These are phyloP conservation scores for Perdita meconis DNA, from an alignment of 2,888 invertebrate genomes.

Conservation along the genomic window DNA sequence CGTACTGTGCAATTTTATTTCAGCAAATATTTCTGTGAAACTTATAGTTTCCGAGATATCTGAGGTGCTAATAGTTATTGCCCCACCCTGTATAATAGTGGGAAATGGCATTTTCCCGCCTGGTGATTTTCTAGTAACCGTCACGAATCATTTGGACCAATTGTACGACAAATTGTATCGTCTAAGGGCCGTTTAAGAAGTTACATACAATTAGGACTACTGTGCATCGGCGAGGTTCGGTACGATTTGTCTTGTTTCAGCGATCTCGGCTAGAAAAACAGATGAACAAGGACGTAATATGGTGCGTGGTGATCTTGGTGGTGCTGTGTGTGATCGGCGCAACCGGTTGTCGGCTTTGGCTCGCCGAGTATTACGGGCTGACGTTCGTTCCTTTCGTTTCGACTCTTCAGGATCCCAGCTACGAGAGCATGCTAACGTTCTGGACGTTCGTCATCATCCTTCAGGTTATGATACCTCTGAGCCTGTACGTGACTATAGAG, in stretches of 20 bases:
- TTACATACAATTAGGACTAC: too few relatives aligned
- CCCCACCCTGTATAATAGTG: too few relatives aligned
- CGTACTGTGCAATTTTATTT: too few relatives aligned
- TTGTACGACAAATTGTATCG: too few relatives aligned
- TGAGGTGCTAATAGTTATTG: too few relatives aligned
- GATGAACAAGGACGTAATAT: conserved; percentile 98
- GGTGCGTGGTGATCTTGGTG: conserved; percentile 96
- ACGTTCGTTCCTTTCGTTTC: conserved; percentile 89
- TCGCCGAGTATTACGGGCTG: conserved; percentile 85
- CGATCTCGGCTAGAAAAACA: conserved; percentile 95
- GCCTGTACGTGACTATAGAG: conserved; percentile 98
- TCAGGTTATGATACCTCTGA: conserved; percentile 98
- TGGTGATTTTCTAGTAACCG: too few relatives aligned
- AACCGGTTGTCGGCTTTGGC: conserved; percentile 95
- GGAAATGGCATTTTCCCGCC: too few relatives aligned
- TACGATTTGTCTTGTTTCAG: conserved; percentile 89
- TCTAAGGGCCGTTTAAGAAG: too few relatives aligned
- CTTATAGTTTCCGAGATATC: too few relatives aligned
- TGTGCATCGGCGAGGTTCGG: too few relatives aligned
- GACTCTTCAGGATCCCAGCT: conserved; percentile 86
- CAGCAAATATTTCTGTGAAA: too few relatives aligned
- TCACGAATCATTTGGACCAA: too few relatives aligned
- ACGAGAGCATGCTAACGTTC: conserved; percentile 94
- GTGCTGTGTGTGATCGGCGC: conserved; percentile 96
- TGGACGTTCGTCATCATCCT: conserved; percentile 98